Base-by-base conservation (phyloP, 2,113 vertebrate species). In the Chloropsis hardwickii region DNA sequence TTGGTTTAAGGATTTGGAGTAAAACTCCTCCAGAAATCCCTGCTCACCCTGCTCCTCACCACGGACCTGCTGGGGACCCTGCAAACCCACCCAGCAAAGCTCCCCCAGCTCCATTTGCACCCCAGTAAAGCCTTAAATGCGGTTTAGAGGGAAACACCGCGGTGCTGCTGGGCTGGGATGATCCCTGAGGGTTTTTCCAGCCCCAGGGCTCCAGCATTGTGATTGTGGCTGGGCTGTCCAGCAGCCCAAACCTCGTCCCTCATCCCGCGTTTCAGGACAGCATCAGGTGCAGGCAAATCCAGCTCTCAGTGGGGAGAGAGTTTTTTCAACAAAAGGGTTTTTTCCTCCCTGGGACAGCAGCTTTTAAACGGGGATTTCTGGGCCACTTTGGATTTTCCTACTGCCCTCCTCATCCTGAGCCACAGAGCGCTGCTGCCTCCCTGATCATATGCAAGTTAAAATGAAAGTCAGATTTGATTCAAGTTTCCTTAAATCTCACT, bases 391-490 rank as follows among this genome's bases (percentile, higher is more conserved):
- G 31, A 1, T 53, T 61, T 57, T 15, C 65, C 62, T 14, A 4
- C 15, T 11, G 2, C 56, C 33, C 31, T 83, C 23, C 44, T 90
- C 33, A 3, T 25, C 6, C 58, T 8, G 13, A 47, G 21, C 9
- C 72, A 10, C 56, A 7, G 44, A 62, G 81, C 25, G 1, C 61
- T 40, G 44, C 83, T 77, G 65, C 71, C 61, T 82, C 69, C 79
- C 77, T 82, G 21, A 50, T 60, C 88, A 18, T 28, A 28, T 51
- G 88, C 90, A 89, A 58, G 73, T 42, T 50, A 86, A 89, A 93
- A 89, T 94, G 80, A 91, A 83, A 94, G 92, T 92, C 95, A 95
- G 77, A 45, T 95, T 84, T 93, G 60, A 93, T 91, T 89, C 81
- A n/a, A 25, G n/a, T 85, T 90, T 76, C 62, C 84, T 89, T 93